Evolutionary conservation across 2,797 vertebrate genomes (phyloP).

Genomic region (Myotis planiceps): DNA sequence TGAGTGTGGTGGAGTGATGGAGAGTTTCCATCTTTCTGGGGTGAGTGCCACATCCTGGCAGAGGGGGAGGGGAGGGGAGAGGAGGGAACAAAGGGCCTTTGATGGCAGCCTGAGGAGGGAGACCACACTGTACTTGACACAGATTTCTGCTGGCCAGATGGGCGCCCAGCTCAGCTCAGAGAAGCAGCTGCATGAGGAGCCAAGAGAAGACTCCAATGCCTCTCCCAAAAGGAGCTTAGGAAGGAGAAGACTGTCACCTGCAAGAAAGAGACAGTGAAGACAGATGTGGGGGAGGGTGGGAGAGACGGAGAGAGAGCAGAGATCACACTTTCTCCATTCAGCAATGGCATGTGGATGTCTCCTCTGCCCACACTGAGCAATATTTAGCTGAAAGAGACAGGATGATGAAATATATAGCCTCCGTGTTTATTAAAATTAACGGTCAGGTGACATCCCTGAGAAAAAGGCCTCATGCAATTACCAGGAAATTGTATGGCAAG

Average conservation of each 20-base stretch:
- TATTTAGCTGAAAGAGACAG: not conserved
- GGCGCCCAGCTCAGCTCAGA: not conserved
- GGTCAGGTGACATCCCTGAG: not conserved
- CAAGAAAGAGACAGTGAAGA: not conserved
- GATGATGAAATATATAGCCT: not conserved
- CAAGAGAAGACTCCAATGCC: not conserved
- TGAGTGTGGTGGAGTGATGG: not conserved
- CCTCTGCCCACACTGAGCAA: not conserved
- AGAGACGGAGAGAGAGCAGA: not conserved
- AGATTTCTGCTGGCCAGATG: not conserved
- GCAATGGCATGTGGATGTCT: not conserved
- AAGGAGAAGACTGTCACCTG: not conserved
- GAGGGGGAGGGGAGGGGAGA: not conserved
- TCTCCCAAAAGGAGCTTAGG: not conserved
- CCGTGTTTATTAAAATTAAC: not conserved
- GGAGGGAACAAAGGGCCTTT: constrained; percentile 41
- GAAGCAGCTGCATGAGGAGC: not conserved
- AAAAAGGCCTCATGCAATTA: not conserved
- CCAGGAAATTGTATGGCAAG: not conserved
- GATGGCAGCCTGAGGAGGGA: not conserved
- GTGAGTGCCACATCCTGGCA: not conserved
- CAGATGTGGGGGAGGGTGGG: not conserved
- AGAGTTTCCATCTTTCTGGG: not conserved
- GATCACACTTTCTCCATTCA: not conserved
- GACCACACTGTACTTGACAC: not conserved